A percentile compares a stretch with the other conserved stretches of the same genome.
These are phyloP conservation scores for Pandemis heparana DNA, from an alignment of 2,888 invertebrate species.

Conservation along the genomic window DNA sequence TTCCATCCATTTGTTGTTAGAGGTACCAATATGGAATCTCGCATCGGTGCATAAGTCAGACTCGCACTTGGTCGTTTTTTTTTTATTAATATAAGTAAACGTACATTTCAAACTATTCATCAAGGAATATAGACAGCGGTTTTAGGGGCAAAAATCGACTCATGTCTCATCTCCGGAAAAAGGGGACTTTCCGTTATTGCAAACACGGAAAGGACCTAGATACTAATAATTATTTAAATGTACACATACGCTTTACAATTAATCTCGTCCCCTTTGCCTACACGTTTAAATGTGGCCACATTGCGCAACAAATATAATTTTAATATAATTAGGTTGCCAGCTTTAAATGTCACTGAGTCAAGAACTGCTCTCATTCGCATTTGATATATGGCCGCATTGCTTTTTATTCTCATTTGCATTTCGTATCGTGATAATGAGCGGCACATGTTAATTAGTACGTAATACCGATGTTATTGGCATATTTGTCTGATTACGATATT, in stretches of 20 bases:
- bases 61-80: no score
- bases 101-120: no score
- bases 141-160: no score
- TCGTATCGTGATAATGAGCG: constrained; percentile 33
- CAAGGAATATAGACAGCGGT: no score
- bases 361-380: constrained; percentile 53
- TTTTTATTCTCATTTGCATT: constrained; percentile 53
- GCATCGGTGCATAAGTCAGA: no score
- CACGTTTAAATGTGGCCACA: constrained; percentile 56
- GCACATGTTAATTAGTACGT: constrained; percentile 35
- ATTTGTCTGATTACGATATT: constrained; percentile 39
- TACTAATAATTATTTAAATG: neutral
- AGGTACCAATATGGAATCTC: no score
- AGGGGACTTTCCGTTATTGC: no score
- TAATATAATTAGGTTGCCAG: constrained; percentile 62
- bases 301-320: constrained; percentile 58
- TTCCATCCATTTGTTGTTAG: no score
- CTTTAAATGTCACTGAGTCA: constrained; percentile 66
- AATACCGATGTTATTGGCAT: constrained; percentile 36
- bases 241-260: constrained; percentile 53
- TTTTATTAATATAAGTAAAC: no score
- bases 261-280: constrained; percentile 54
- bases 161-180: no score
- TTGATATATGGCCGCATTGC: constrained; percentile 39
- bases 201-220: neutral